These are phyloP conservation scores for Drosophila prolongata DNA, from an alignment of 2,888 invertebrate species.

Conservation along the genomic window DNA sequence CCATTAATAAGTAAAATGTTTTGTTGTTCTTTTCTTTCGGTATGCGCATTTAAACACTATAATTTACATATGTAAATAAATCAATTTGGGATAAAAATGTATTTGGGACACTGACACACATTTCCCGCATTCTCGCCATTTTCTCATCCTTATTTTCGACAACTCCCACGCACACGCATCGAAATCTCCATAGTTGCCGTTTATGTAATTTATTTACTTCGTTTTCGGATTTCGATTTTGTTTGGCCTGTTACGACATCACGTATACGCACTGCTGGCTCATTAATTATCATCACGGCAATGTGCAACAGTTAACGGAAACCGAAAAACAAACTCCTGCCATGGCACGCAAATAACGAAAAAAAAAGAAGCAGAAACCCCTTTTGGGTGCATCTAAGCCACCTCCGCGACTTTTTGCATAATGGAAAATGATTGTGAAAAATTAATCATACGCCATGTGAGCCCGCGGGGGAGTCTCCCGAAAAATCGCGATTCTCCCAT, in stretches of 20 bases:
- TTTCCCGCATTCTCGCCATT: background rate
- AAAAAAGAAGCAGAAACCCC: background rate
- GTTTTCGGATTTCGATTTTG: background rate
- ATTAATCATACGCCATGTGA: slow-evolving; percentile 62
- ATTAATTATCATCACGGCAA: slow-evolving; percentile 53
- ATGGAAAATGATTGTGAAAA: slow-evolving; percentile 46
- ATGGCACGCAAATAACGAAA: slow-evolving; percentile 24
- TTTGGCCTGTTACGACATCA: slow-evolving; percentile 28
- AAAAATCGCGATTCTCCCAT: slow-evolving; percentile 4
- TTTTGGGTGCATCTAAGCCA: slow-evolving; percentile 20
- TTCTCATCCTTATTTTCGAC: background rate
- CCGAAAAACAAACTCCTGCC: slow-evolving; percentile 28
- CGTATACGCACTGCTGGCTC: slow-evolving; percentile 48
- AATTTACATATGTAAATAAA: slow-evolving; percentile 1
- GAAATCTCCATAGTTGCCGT: background rate
- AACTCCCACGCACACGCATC: background rate
- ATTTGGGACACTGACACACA: background rate
- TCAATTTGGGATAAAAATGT: background rate
- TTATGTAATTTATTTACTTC: slow-evolving; percentile 4
- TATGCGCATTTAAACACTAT: no score
- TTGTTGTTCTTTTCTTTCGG: no score
- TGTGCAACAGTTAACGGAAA: slow-evolving; percentile 41
- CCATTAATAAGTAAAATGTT: no score
- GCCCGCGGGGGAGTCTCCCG: slow-evolving; percentile 33
- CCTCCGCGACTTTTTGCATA: slow-evolving; percentile 36